Percentiles rank a stretch among this genome's conserved stretches.
These are phyloP conservation scores for Python bivittatus DNA, from an alignment of 2,113 vertebrate species.

Conservation along the genomic window DNA sequence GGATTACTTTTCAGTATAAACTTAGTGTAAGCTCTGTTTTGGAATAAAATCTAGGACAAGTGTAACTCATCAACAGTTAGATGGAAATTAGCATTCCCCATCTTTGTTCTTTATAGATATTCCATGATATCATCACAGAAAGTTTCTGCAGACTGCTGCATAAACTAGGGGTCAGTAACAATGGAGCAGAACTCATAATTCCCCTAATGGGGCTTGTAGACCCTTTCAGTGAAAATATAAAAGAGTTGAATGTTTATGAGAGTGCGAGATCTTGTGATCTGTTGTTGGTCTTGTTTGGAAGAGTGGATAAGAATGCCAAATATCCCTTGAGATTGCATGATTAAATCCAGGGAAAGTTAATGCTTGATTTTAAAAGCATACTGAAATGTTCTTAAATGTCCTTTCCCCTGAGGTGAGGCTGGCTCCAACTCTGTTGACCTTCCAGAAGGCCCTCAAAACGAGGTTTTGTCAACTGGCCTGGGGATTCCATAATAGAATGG, in stretches of 20 bases:
- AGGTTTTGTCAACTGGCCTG: not conserved
- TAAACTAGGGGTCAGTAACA: not conserved
- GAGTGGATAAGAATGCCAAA: not conserved
- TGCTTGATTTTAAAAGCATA: not conserved
- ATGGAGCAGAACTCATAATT: not conserved
- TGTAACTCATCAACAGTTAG: not conserved
- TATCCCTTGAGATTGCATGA: not conserved
- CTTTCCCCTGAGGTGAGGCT: not conserved
- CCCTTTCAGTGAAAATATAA: not conserved
- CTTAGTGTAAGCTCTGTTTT: not conserved
- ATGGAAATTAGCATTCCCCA: not conserved
- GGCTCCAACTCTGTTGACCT: not conserved
- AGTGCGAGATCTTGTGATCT: not conserved
- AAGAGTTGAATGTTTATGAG: not conserved
- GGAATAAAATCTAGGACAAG: not conserved
- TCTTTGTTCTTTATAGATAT: not conserved
- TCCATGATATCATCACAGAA: not conserved
- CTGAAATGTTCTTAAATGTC: not conserved
- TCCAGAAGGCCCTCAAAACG: not conserved
- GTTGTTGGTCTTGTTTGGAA: not conserved
- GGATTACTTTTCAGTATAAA: not conserved
- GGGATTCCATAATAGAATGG: not conserved
- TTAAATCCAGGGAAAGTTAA: not conserved
- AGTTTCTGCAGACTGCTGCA: not conserved
- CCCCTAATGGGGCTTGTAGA: not conserved